Percentiles rank a stretch among this genome's conserved stretches.
Conservation (phyloP, 2,888 invertebrate species). For the Pristionchus fissidentatus region DNA sequence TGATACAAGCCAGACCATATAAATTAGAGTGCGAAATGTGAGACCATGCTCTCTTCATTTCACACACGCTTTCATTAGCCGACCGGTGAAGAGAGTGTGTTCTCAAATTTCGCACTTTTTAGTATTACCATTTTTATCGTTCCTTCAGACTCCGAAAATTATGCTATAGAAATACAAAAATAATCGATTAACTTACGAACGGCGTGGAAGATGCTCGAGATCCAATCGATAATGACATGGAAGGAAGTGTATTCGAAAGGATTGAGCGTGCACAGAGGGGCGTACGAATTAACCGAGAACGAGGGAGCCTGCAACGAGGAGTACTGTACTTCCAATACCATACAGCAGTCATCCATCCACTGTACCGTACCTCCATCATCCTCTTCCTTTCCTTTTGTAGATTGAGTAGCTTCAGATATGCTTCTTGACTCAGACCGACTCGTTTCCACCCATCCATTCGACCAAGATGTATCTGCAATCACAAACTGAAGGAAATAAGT, state of each 20-base stretch:
- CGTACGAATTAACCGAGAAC: background rate
- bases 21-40: too few species aligned
- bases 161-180: too few species aligned
- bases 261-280: background rate
- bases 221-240: constrained; percentile 19
- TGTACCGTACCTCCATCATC: background rate
- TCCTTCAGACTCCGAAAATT: too few species aligned
- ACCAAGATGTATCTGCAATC: background rate
- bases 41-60: too few species aligned
- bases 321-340: too few species aligned
- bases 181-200: background rate
- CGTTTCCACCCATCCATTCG: background rate
- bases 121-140: too few species aligned
- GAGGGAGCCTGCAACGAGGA: background rate
- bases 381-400: background rate
- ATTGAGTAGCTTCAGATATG: background rate
- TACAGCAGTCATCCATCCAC: background rate
- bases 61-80: too few species aligned
- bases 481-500: too few species aligned
- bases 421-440: background rate
- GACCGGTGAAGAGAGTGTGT: too few species aligned
- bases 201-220: background rate
- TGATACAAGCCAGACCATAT: too few species aligned
- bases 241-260: background rate
- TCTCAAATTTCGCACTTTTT: too few species aligned